phyloP scores from a whole-genome alignment of 1,140 invertebrate genomes.

The Rhyacophila brunnea region DNA sequence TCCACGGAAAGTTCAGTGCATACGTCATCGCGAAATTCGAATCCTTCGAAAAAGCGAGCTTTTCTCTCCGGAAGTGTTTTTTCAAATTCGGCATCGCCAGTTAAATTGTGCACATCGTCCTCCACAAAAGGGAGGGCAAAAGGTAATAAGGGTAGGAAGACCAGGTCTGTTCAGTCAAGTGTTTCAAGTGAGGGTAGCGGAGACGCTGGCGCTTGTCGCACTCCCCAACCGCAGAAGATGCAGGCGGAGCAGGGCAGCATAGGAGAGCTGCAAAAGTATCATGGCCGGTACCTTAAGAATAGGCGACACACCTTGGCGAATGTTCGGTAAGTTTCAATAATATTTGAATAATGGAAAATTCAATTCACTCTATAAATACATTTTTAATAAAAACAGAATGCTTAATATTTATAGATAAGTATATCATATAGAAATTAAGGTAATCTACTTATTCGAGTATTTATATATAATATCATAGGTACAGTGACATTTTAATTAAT shows the following conservation, averaged over 20 bases:
- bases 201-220: constrained; percentile 37
- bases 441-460: no score
- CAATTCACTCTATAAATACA: no score
- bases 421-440: no score
- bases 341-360: no score
- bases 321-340: constrained; percentile 70
- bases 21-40: constrained; percentile 47
- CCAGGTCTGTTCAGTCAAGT: constrained; percentile 40
- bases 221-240: constrained; percentile 64
- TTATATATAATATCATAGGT: no score
- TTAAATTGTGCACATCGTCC: constrained; percentile 51
- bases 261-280: constrained; percentile 81
- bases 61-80: constrained; percentile 36
- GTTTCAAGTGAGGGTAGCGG: constrained; percentile 44
- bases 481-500: no score
- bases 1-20: constrained; percentile 48
- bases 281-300: constrained; percentile 77
- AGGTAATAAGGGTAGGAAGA: constrained; percentile 47
- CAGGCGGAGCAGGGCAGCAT: constrained; percentile 87
- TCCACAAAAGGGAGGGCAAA: constrained; percentile 50
- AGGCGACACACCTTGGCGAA: constrained; percentile 82
- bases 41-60: constrained; percentile 23
- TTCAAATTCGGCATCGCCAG: constrained; percentile 46
- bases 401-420: no score
- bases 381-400: no score